Evolutionary conservation across 2,113 vertebrate species (phyloP).

Genomic region (Gracilinanus agilis): DNA sequence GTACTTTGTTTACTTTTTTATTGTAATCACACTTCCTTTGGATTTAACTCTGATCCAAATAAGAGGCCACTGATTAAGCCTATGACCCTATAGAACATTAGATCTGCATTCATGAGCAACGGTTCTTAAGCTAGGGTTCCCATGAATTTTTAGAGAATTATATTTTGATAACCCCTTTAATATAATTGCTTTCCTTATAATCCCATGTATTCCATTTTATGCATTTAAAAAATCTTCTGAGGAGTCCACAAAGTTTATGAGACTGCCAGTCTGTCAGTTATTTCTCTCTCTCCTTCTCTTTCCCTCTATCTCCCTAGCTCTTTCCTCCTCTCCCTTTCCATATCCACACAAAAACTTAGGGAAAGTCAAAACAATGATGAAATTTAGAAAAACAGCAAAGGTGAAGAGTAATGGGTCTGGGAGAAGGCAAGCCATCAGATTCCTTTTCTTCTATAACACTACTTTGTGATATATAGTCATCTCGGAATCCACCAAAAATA

Average conservation of each 20-base stretch:
- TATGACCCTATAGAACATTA: neutral
- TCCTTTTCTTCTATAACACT: neutral
- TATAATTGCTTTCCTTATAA: neutral
- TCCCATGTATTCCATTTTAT: neutral
- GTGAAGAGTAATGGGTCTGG: neutral
- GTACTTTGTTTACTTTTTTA: neutral
- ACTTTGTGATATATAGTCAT: neutral
- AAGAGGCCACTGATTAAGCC: neutral
- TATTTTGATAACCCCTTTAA: neutral
- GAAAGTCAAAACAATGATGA: neutral
- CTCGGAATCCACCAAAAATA: neutral
- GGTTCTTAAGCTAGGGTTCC: neutral
- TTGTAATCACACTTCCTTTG: neutral
- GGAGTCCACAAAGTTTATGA: neutral
- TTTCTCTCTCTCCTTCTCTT: too few relatives aligned
- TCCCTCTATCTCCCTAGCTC: too few relatives aligned
- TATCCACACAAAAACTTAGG: neutral
- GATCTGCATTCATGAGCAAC: neutral
- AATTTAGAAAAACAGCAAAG: neutral
- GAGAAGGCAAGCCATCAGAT: neutral
- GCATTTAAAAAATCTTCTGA: neutral
- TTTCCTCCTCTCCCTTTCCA: neutral
- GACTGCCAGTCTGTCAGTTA: neutral
- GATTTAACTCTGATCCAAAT: neutral
- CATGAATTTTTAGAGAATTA: neutral